Base-by-base conservation (phyloP, 2,888 invertebrate genomes). In the Phyllotreta striolata region DNA sequence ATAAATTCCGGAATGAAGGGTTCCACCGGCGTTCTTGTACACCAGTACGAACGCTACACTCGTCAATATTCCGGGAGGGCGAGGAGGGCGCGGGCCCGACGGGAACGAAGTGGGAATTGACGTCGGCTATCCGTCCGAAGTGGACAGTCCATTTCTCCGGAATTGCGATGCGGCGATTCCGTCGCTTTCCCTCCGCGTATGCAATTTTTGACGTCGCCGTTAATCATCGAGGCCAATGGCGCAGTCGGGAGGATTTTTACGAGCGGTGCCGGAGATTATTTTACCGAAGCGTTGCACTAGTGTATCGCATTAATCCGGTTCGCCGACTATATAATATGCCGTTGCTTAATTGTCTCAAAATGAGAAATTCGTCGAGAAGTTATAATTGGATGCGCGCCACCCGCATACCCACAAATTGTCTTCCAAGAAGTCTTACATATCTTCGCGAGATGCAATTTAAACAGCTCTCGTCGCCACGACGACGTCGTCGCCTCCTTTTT, bases 351-450 rank as follows among this genome's bases (percentile, higher is more conserved):
- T 66, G 63, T 83, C 83, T 81, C 81, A 82, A 83, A 83, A 83
- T 84, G 83, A 83, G 84, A 84, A 84, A 84, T 84, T 83, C 84
- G 83, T 81, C 82, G 82, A 80, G 81, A 83, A 84, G 82, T 84
- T 84, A 83, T 84, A 84, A 83, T 84, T 83, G 83, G 83, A 83
- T 83, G 81, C 81, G 81, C 80, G 79, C 74, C 75, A 73, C 73
- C 74, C 74, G 67, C 57, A 67, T 69, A 68, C 71, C 73, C 70
- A 72, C 70, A 60, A 60, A 60, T 44, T 60, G 72, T 74, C 75
- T 75, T 24, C 72, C 70, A 68, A 69, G 72, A 72, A 74, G 68
- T 72, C 72, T 73, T 71, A 70, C 70, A 73, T 67, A 69, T 68
- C 62, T 69, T 64, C 57, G 65, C 68, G 62, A 64, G 62, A 66